A percentile compares a stretch with the other conserved stretches of the same genome.
These are phyloP conservation scores for Ictidomys tridecemlineatus DNA, from an alignment of 2,113 vertebrate genomes.

Conservation along the genomic window DNA sequence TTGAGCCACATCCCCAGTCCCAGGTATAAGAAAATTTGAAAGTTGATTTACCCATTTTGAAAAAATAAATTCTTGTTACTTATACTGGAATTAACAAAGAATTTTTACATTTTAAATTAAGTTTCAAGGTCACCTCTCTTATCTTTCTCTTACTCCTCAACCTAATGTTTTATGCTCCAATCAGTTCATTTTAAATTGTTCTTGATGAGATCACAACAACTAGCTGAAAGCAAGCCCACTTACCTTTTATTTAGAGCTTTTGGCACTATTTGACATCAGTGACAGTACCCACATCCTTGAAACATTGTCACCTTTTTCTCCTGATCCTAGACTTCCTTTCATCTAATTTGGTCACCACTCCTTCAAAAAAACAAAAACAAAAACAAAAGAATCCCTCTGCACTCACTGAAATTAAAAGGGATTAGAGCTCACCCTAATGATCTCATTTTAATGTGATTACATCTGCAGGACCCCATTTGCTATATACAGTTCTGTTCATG, in stretches of 20 bases:
- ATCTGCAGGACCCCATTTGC: background rate
- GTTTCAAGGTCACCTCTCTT: background rate
- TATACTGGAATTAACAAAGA: background rate
- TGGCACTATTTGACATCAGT: background rate
- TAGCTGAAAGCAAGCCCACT: background rate
- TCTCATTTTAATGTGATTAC: background rate
- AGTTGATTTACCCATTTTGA: background rate
- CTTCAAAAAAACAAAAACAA: background rate
- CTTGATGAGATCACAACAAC: background rate
- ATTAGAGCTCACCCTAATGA: no score
- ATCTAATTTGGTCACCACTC: background rate
- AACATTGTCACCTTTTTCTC: background rate
- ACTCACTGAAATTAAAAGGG: no score
- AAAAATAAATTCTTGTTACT: constrained; percentile 4
- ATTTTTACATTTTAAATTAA: constrained; percentile 7
- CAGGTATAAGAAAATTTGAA: background rate
- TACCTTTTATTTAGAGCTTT: constrained; percentile 23
- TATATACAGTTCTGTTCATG: background rate
- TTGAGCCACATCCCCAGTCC: no score
- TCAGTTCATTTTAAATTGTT: background rate
- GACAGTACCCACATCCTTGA: background rate
- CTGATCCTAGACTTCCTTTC: background rate
- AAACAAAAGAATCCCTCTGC: background rate
- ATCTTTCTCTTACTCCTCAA: background rate
- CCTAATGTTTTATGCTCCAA: background rate